phyloP scores from a whole-genome alignment of 2,797 vertebrate species.

The Borostomias antarcticus region DNA sequence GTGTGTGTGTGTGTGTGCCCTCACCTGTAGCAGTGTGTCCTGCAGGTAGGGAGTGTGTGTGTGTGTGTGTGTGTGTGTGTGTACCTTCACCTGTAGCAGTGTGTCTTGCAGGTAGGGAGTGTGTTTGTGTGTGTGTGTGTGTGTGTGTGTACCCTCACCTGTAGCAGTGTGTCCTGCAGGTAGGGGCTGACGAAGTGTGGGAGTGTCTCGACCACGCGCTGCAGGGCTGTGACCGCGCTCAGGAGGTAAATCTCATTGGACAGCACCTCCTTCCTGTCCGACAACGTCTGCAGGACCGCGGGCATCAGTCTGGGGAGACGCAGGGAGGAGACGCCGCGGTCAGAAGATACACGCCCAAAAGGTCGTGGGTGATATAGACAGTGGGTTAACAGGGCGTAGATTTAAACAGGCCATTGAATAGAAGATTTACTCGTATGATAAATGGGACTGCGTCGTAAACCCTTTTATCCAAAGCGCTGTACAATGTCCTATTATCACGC shows the following conservation, averaged over 20 bases:
- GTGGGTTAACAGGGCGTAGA: too few relatives aligned
- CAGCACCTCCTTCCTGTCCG: constrained; percentile 78
- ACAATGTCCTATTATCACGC: too few relatives aligned
- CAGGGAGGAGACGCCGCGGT: too few relatives aligned
- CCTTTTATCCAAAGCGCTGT: too few relatives aligned
- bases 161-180: constrained; percentile 78
- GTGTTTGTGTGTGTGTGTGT: neutral
- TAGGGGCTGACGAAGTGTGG: constrained; percentile 94
- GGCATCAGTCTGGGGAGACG: constrained; percentile 86
- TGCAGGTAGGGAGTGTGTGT: neutral
- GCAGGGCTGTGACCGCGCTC: constrained; percentile 87
- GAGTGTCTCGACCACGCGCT: constrained; percentile 86
- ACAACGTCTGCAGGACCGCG: constrained; percentile 77
- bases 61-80: neutral
- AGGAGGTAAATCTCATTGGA: constrained; percentile 88
- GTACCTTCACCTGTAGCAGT: constrained; percentile 45
- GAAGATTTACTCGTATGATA: too few relatives aligned
- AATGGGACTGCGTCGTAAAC: too few relatives aligned
- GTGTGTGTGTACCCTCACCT: constrained; percentile 60
- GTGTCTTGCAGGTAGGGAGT: neutral
- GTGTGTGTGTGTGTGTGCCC: neutral
- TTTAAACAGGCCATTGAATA: too few relatives aligned
- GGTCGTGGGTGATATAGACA: too few relatives aligned
- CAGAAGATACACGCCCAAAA: too few relatives aligned
- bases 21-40: neutral